Evolutionary conservation across 2,888 invertebrate species (phyloP).

Genomic region (Ornithoptera priamus): DNA sequence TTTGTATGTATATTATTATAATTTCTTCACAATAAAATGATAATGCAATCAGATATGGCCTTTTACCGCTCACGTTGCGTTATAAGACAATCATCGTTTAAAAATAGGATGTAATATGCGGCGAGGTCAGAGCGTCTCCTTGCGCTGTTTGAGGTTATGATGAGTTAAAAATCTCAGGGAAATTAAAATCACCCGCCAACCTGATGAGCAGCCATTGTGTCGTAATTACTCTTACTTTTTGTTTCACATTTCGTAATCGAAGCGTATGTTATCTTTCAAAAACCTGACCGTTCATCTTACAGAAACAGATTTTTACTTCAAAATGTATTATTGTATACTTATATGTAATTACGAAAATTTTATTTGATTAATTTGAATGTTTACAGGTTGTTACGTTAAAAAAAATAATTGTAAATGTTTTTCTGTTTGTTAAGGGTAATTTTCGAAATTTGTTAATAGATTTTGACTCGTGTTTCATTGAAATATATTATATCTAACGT

Average conservation of each 20-base stretch:
- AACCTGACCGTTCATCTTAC: neutral
- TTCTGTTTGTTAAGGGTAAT: no score
- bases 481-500: no score
- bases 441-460: no score
- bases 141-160: conserved; percentile 15
- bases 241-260: conserved; percentile 8
- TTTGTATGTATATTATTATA: conserved; percentile 10
- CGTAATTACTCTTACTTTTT: conserved; percentile 4
- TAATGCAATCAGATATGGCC: conserved; percentile 28
- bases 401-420: no score
- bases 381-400: no score
- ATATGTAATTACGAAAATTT: no score
- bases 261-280: neutral
- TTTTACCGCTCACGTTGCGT: conserved; percentile 22
- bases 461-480: no score
- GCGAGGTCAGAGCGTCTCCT: conserved; percentile 32
- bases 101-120: conserved; percentile 33
- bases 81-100: conserved; percentile 30
- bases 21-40: conserved; percentile 27
- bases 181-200: conserved; percentile 15
- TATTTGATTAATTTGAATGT: no score
- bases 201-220: conserved; percentile 6
- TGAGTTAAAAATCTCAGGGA: conserved; percentile 31
- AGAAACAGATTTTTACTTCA: no score
- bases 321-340: no score